Evolutionary conservation across 2,888 invertebrate species (phyloP).

Genomic region (Eristalis arbustorum): DNA sequence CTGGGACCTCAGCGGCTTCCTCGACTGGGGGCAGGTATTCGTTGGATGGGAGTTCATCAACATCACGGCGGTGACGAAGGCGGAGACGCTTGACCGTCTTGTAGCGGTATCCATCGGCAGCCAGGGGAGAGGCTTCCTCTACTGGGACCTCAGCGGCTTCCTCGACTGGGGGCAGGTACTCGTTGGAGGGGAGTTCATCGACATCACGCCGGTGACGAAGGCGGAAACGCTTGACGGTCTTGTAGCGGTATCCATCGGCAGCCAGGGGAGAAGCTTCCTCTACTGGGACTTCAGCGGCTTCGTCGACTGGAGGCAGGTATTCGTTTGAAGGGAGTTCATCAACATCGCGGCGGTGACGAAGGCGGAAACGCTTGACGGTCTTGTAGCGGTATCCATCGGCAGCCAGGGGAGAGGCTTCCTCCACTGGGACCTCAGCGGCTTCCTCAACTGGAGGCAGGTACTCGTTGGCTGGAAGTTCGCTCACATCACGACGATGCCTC

Average conservation of each 20-base stretch:
- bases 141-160: background rate
- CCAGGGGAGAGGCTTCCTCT: constrained; percentile 27
- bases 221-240: constrained; percentile 74
- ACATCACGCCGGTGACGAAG: constrained; percentile 75
- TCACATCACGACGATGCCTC: constrained; percentile 69
- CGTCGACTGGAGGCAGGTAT: constrained; percentile 73
- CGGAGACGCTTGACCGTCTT: constrained; percentile 72
- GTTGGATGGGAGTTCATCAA: constrained; percentile 71
- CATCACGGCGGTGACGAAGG: constrained; percentile 73
- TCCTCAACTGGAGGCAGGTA: constrained; percentile 72
- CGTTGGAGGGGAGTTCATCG: constrained; percentile 71
- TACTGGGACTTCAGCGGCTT: constrained; percentile 13
- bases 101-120: constrained; percentile 72
- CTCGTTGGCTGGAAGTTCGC: constrained; percentile 26
- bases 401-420: constrained; percentile 45
- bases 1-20: constrained; percentile 2
- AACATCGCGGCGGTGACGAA: constrained; percentile 73
- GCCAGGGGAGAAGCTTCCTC: constrained; percentile 31
- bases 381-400: constrained; percentile 73
- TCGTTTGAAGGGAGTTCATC: constrained; percentile 72
- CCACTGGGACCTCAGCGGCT: constrained; percentile 56
- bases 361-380: constrained; percentile 65
- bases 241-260: constrained; percentile 72
- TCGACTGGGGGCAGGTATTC: constrained; percentile 73
- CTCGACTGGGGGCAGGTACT: constrained; percentile 72